A percentile compares a stretch with the other conserved stretches of the same genome.
Conservation (phyloP, 2,797 vertebrate species). For the Semaprochilodus insignis region DNA sequence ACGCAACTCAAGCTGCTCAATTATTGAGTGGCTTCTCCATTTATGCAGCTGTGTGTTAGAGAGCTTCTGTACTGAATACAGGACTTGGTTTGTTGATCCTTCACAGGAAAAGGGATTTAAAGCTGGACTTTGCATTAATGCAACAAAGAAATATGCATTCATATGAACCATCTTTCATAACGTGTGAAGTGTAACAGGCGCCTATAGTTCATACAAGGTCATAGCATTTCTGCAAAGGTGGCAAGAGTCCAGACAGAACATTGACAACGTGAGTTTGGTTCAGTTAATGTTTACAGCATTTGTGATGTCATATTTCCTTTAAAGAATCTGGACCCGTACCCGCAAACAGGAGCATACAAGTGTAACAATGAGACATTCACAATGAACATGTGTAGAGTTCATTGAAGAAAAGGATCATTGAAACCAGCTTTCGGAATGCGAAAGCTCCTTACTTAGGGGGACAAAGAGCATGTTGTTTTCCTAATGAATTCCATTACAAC, state of each 20-base stretch:
- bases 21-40: conserved; percentile 32
- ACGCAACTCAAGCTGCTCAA: conserved; percentile 16
- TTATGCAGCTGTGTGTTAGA: conserved; percentile 7
- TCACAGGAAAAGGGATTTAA: neutral
- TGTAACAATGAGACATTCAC: neutral
- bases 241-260: neutral
- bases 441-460: neutral
- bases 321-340: neutral
- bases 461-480: neutral
- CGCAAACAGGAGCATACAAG: too few species aligned
- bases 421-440: too few species aligned
- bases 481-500: neutral
- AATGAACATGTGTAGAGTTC: neutral
- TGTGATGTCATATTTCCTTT: too few species aligned
- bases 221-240: too few species aligned
- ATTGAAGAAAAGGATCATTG: neutral
- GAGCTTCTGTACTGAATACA: conserved; percentile 14
- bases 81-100: neutral
- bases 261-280: neutral
- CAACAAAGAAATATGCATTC: neutral
- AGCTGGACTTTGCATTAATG: neutral
- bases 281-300: neutral
- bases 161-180: neutral
- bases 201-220: neutral
- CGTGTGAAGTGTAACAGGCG: neutral